Evolutionary conservation across 2,113 vertebrate genomes (phyloP).

Genomic region (Paradoxurus hermaphroditus): DNA sequence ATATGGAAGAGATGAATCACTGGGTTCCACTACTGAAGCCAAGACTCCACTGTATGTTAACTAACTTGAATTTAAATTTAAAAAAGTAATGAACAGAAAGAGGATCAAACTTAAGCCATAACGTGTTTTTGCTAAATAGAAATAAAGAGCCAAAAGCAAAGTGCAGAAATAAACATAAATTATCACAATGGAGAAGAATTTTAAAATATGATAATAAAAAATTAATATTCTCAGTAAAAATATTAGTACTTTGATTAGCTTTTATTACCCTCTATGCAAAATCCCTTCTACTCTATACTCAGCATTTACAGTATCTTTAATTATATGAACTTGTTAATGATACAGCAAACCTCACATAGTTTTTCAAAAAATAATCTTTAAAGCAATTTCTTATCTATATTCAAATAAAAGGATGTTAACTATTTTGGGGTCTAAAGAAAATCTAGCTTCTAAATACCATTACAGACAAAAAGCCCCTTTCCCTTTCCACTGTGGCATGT

Average conservation of each 20-base stretch:
- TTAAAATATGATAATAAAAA: background rate
- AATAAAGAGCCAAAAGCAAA: background rate
- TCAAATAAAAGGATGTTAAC: constrained; percentile 59
- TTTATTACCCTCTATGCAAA: constrained; percentile 71
- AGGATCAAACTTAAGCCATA: background rate
- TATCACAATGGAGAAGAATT: constrained; percentile 57
- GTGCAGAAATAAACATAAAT: constrained; percentile 22
- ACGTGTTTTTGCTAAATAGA: background rate
- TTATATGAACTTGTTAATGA: constrained; percentile 76
- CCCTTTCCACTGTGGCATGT: constrained; percentile 37
- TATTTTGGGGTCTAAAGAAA: background rate
- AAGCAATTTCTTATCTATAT: constrained; percentile 72
- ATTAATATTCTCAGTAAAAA: constrained; percentile 47
- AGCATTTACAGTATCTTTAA: constrained; percentile 77
- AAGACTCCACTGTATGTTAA: too few species aligned
- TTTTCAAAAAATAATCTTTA: constrained; percentile 73
- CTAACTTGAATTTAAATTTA: too few species aligned
- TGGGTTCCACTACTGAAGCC: too few species aligned
- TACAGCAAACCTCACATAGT: constrained; percentile 66
- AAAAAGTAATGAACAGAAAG: background rate
- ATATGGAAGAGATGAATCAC: too few species aligned
- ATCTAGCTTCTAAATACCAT: constrained; percentile 37
- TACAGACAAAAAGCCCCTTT: constrained; percentile 58
- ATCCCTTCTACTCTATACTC: background rate
- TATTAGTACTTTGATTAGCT: constrained; percentile 58